Conservation (phyloP, 2,113 vertebrate species). For the Xiphias gladius region DNA sequence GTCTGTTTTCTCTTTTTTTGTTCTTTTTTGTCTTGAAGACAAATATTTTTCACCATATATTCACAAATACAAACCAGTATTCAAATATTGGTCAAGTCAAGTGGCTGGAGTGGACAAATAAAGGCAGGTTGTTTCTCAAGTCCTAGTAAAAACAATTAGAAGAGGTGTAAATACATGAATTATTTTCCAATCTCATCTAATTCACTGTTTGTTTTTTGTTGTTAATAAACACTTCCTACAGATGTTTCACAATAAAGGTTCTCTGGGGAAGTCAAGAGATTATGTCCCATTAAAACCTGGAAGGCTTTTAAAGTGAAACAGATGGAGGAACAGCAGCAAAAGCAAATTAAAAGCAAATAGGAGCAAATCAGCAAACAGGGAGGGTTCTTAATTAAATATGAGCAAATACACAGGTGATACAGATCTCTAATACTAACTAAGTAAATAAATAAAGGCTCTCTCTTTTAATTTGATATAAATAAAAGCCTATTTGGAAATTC, state of each 20-base stretch:
- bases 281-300: constrained; percentile 45
- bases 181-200: neutral
- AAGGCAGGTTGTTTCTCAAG: neutral
- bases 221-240: constrained; percentile 36
- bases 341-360: constrained; percentile 20
- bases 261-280: constrained; percentile 32
- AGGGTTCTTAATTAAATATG: neutral
- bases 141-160: neutral
- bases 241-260: constrained; percentile 51
- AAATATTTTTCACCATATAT: neutral
- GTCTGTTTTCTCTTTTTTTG: neutral
- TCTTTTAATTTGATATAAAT: constrained; percentile 14
- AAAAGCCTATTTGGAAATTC: constrained; percentile 2
- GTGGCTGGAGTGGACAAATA: neutral
- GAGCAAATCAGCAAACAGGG: neutral
- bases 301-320: constrained; percentile 54
- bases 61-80: neutral
- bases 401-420: constrained; percentile 8
- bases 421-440: constrained; percentile 2
- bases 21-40: neutral
- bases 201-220: neutral
- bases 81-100: neutral
- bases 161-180: neutral
- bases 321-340: constrained; percentile 43
- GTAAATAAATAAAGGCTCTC: neutral